Base-by-base conservation (phyloP, 2,888 invertebrate genomes). In the Eumerus sabulonum region DNA sequence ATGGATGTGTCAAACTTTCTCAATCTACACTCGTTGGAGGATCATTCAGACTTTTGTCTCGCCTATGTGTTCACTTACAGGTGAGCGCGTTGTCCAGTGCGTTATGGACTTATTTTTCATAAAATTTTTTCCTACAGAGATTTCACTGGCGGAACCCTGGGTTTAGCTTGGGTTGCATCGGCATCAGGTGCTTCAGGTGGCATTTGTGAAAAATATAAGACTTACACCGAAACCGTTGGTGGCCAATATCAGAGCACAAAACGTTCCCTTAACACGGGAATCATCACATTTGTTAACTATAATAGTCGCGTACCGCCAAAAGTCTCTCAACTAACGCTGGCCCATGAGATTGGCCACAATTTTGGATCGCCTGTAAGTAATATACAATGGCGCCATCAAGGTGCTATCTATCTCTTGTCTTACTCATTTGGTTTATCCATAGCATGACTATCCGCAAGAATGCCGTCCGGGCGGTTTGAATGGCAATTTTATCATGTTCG, bases 401-500 rank as follows among this genome's bases (percentile, higher is more conserved):
- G n/a, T n/a, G n/a, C n/a, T 19, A 9, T 66, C n/a, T 5, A 40
- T 40, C 40, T 3, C n/a, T 5, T 9, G 11, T 40, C 36, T 40
- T 56, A 27, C 19, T 36, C 0, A 16, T 53, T 1, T 44, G 14
- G n/a, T 36, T 36, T 38, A 50, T 27, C 17, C 79, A 85, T 89
- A 98, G 97, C 98, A 98, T 89, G 98, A 98, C 90, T 97, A 95
- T 89, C 97, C 97, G 0, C 93, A 93, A 16, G 95, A 96, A 85
- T 96, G 96, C 88, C 92, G 97, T 76, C 96, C 98, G 0, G 97
- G 98, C 71, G 96, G 98, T 9, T 91, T 94, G 38, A 93, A 93
- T 82, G 99, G 99, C 67, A 99, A 99, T 91, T 99, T 93, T 90
- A 99, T 99, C 85, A 99, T 99, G 99, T 99, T 98, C 90, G 98